Base-by-base conservation (phyloP, 2,113 vertebrate species). In the Erpornis zantholeuca region DNA sequence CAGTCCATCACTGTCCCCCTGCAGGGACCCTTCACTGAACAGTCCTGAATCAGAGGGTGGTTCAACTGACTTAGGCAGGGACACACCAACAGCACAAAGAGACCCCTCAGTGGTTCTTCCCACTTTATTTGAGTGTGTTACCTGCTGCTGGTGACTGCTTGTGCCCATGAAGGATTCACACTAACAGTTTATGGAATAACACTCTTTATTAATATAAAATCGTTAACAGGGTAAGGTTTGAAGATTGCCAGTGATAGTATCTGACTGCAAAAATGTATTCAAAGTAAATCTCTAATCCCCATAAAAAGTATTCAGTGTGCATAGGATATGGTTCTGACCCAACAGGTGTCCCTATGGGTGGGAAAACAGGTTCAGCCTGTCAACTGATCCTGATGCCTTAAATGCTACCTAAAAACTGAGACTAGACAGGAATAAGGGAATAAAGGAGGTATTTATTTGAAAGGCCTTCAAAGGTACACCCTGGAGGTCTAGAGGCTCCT, bases 301-400 rank as follows among this genome's bases (percentile, higher is more conserved):
- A 65, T 0, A 35, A 17, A 35, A 76, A 57, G 10, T 57, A 42
- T 35, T 63, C 9, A 21, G 35, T 3, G 2, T 66, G 13, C 35
- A 42, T 6, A 25, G 16, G 11, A 7, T 35, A 42, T 42, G 35
- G 25, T 31, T 66, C 61, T 76, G 25, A 57, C 20, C 24, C 38
- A 53, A 17, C 1, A 18, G 9, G 13, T 5, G 1, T 52, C 49
- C 31, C 70, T 35, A 1, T 28, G 1, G 2, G 10, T 15, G 19
- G 9, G 5, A 6, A 40, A 24, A 29, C 7, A 9, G 29, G 10
- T 76, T 76, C 52, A 42, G 21, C 20, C 24, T 13, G 1, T 50
- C 19, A 25, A 6, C 25, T 50, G 36, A 11, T 86, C 44, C 44
- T 61, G 38, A 12, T 38, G 38, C 38, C 38, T 38, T 38, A 38